phyloP scores from a whole-genome alignment of 2,797 vertebrate species.

The Tragopan temminckii region DNA sequence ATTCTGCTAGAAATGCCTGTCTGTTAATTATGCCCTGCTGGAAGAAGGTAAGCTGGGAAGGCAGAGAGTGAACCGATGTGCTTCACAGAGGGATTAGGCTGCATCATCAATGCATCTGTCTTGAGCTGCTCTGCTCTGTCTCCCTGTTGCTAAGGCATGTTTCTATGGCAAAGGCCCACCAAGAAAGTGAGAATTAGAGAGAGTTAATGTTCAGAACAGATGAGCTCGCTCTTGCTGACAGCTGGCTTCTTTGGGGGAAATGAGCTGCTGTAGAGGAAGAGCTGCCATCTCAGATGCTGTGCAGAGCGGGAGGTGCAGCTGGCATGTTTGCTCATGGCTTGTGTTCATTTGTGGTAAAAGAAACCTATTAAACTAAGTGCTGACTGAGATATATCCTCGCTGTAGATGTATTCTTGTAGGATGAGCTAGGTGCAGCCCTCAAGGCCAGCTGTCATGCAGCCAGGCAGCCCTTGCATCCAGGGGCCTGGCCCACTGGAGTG shows the following conservation, averaged over 20 bases:
- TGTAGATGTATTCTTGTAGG: neutral
- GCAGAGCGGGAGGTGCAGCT: neutral
- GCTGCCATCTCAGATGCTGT: neutral
- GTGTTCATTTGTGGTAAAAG: neutral
- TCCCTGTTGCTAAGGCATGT: constrained; percentile 74
- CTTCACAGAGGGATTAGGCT: neutral
- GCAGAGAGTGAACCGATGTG: rapidly evolving
- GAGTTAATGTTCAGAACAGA: constrained; percentile 54
- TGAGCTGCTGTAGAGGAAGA: neutral
- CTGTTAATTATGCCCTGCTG: neutral
- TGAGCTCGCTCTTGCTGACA: neutral
- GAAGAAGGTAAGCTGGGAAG: neutral
- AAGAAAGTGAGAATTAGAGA: constrained; percentile 59
- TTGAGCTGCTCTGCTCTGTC: neutral
- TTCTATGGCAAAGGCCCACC: constrained; percentile 75
- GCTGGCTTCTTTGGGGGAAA: constrained; percentile 37
- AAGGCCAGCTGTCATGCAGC: rapidly evolving
- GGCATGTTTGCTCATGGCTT: neutral
- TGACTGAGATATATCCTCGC: neutral
- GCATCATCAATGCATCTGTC: neutral
- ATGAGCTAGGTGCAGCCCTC: neutral
- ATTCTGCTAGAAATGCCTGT: neutral
- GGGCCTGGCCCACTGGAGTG: neutral
- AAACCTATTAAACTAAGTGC: neutral
- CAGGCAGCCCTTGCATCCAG: neutral